Percentiles rank a stretch among this genome's conserved stretches.
phyloP scores from a whole-genome alignment of 2,888 invertebrate genomes.

The Panzeria rudis region DNA sequence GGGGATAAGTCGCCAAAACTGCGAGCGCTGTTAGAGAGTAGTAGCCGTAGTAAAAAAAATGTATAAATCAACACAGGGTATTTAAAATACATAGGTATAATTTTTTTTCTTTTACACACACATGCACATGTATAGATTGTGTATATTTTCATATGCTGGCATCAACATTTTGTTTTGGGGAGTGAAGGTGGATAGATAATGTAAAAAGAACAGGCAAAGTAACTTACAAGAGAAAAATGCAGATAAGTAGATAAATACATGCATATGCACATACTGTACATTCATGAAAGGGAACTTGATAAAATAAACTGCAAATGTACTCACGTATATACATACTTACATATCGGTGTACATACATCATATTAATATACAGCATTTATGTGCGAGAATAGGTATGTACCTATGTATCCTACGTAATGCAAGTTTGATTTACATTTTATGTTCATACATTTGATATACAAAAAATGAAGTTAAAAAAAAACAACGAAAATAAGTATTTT shows the following conservation, averaged over 20 bases:
- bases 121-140: neutral
- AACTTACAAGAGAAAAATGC: neutral
- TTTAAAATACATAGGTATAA: neutral
- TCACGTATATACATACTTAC: neutral
- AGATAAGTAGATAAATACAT: neutral
- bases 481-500: too few species aligned
- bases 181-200: neutral
- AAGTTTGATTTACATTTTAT: neutral
- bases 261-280: slow-evolving; percentile 2
- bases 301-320: slow-evolving; percentile 36
- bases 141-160: neutral
- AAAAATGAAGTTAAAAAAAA: too few species aligned
- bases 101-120: too few species aligned
- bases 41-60: neutral
- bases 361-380: neutral
- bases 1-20: too few species aligned
- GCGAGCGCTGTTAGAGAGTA: too few species aligned
- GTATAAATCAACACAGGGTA: neutral
- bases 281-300: slow-evolving; percentile 29
- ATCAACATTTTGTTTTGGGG: neutral
- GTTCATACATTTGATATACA: too few species aligned
- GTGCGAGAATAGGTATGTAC: too few species aligned
- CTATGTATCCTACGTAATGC: neutral
- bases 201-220: neutral
- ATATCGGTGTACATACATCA: neutral